A percentile compares a stretch with the other conserved stretches of the same genome.
These are phyloP conservation scores for Sylvia borin DNA, from an alignment of 2,797 vertebrate genomes.

Conservation along the genomic window DNA sequence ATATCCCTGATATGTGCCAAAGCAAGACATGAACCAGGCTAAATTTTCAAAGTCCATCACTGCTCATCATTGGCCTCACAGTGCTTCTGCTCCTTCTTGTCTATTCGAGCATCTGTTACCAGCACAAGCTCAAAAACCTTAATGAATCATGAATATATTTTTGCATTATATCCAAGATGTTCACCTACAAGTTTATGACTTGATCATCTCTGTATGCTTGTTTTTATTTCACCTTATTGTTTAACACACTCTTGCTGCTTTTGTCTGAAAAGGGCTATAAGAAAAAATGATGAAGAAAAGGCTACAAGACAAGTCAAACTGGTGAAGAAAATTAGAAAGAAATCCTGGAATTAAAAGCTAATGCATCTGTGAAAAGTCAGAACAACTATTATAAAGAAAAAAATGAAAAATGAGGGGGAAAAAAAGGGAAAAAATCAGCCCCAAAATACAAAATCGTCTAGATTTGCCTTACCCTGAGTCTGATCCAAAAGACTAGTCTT, in stretches of 20 bases:
- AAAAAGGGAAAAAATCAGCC: fast-evolving
- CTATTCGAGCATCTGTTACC: background rate
- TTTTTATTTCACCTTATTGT: background rate
- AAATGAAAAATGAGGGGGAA: fast-evolving
- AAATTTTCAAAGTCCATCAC: background rate
- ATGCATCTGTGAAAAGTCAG: background rate
- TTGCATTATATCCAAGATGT: background rate
- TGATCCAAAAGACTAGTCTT: background rate
- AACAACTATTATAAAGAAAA: background rate
- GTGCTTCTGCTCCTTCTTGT: background rate
- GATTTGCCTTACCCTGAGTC: background rate
- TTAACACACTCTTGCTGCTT: background rate
- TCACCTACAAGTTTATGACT: background rate
- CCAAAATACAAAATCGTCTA: background rate
- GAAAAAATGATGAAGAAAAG: background rate
- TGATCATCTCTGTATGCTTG: background rate
- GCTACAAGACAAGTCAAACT: background rate
- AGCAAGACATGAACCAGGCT: background rate
- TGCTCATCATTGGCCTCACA: background rate
- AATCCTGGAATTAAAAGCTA: background rate
- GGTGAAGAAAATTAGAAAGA: background rate
- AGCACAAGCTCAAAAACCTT: background rate
- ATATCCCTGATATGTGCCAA: background rate
- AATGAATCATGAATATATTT: background rate
- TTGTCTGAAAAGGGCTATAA: background rate